Evolutionary conservation across 2,113 vertebrate genomes (phyloP), one percentile per base, ranked within the genome.

Genomic region (Phylloscopus whistleri): DNA sequence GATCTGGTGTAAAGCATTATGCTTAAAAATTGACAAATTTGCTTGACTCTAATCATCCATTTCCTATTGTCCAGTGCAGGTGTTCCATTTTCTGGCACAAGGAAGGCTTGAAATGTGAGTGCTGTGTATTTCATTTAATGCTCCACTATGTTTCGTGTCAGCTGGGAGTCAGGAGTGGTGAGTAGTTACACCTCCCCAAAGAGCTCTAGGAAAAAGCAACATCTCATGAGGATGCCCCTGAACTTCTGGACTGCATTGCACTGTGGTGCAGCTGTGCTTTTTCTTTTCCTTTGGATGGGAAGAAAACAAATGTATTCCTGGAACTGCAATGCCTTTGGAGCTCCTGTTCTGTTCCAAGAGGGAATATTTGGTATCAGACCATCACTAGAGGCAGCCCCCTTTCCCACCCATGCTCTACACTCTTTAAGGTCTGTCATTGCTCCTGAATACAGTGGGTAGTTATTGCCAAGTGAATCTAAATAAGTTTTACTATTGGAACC

Each of bases 21-120:
- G 43, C 33, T 84, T 80, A 67, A 93, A 93, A 91, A 63, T 39
- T 84, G 44, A 92, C 77, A 90, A 74, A 90, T 95, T 91, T 86
- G 2, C 51, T 78, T 84, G 26, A 60, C 14, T 95, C 39, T 92
- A 92, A 92, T 60, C 8, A 81, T 44, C 33, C 48, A 53, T 69
- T 94, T 97, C 82, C 85, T 92, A 75, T 86, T 92, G 76, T 90
- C 41, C 60, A 78, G n/a, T 75, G 83, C 95, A 97, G 95, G 79
- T 96, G 94, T 95, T 96, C 69, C 31, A 31, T 94, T 94, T 94
- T 94, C 80, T 96, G 94, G 85, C 94, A 90, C 2, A 3, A 77
- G 24, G 26, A 52, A 83, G 26, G 68, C 60, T 72, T 86, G 60
- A 94, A 92, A 93, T 75, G 52, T 86, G 7, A 1, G n/a, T 31